These are phyloP conservation scores for Lasioglossum calceatum DNA, from an alignment of 2,888 invertebrate species.

Conservation along the genomic window DNA sequence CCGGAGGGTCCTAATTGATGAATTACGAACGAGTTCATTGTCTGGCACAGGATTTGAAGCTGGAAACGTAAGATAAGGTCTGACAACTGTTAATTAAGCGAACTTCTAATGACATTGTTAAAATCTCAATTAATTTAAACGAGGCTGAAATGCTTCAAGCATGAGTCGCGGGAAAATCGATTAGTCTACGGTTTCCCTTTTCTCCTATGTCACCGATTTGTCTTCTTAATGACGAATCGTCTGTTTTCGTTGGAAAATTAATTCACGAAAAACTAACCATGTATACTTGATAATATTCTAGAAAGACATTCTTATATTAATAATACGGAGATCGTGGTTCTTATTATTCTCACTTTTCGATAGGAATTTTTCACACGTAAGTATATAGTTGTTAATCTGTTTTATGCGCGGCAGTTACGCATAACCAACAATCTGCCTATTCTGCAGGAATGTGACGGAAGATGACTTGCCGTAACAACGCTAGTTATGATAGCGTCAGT, in stretches of 20 bases:
- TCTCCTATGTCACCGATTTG: not conserved
- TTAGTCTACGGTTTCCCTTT: not conserved
- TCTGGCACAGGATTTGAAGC: not conserved
- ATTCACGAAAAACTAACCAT: not conserved
- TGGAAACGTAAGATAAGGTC: conserved; percentile 2
- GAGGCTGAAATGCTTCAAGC: conserved; percentile 9
- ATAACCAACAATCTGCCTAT: conserved; percentile 38
- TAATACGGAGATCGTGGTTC: not conserved
- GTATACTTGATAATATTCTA: not conserved
- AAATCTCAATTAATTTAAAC: conserved; percentile 12
- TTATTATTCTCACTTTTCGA: not conserved
- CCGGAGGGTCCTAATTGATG: not conserved
- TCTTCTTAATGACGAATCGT: not conserved
- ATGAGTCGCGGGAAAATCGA: conserved; percentile 2
- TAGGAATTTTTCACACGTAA: not conserved
- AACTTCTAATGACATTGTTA: conserved; percentile 14
- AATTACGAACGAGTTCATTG: conserved; percentile 6
- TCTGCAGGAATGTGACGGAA: conserved; percentile 40
- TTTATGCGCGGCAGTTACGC: conserved; percentile 28
- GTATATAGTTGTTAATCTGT: conserved; percentile 15
- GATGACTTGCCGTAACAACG: conserved; percentile 30
- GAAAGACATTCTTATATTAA: not conserved
- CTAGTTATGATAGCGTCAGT: conserved; percentile 49
- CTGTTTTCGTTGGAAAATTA: not conserved
- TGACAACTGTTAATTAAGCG: conserved; percentile 9